phyloP scores from a whole-genome alignment of 1,140 invertebrate species.

The Mycetomoellerius zeteki region DNA sequence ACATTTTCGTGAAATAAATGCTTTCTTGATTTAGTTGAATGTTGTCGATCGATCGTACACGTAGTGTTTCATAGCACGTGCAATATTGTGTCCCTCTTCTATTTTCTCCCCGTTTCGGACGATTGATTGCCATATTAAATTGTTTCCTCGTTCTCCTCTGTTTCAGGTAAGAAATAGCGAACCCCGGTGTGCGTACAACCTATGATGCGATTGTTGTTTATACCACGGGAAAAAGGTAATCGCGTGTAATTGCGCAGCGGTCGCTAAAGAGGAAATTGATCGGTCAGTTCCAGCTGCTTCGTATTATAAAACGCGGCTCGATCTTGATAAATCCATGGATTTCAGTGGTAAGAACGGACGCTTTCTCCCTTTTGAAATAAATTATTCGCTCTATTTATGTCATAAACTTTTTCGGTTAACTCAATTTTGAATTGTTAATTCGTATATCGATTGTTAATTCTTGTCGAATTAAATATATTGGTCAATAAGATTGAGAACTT shows the following conservation, averaged over 20 bases:
- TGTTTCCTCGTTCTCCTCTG: conserved; percentile 65
- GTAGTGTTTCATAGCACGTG: conserved; percentile 16
- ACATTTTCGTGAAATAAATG: not conserved
- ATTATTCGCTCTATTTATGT: not conserved
- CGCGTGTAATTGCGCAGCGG: conserved; percentile 66
- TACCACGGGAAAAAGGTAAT: conserved; percentile 72
- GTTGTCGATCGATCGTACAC: conserved; percentile 19
- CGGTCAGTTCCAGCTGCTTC: conserved; percentile 61
- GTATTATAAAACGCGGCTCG: conserved; percentile 35
- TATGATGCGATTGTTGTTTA: conserved; percentile 69
- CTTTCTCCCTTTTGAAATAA: not conserved
- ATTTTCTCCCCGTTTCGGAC: conserved; percentile 49
- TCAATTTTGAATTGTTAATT: too few species aligned
- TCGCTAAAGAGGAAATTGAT: conserved; percentile 66
- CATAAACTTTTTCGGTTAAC: not conserved
- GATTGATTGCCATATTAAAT: conserved; percentile 71
- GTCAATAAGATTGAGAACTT: not conserved
- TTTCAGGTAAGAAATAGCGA: conserved; percentile 70
- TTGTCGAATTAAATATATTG: not conserved
- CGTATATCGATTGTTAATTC: not conserved
- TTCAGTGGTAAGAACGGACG: conserved; percentile 16
- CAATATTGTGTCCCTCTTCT: not conserved
- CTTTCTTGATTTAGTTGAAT: not conserved
- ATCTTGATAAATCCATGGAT: conserved; percentile 37
- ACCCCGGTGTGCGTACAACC: not conserved